Base-by-base conservation (phyloP, 2,888 invertebrate species). In the Ormyrus labotus region DNA sequence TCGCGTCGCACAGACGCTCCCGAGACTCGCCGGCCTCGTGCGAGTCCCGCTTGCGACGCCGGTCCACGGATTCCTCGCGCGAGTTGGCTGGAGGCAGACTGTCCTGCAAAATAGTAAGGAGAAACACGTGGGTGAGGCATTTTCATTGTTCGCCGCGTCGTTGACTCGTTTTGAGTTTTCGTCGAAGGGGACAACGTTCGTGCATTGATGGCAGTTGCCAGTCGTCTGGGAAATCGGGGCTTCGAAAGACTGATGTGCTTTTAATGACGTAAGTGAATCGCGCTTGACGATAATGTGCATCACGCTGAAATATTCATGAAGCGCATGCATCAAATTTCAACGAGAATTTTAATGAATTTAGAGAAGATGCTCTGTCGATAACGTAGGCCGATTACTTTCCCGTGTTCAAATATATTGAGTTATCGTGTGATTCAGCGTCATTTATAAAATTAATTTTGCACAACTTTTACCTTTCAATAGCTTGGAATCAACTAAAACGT, bases 11-110 rank as follows among this genome's bases (percentile, higher is more conserved):
- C 79, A 88, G 76, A 13, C 87, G 85, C 70, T 89, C 89, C 19
- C 87, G 84, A 10, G 88, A 88, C 58, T 88, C 87, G 84, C 84
- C 34, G 34, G 34, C 85, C 73, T 87, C 87, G 61, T 85, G 85
- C 13, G 85, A 86, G 76, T 83, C 86, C 74, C 85, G 85, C 81
- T 84, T 87, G 76, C 85, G 85, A 71, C 86, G 84, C 34, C 82
- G 81, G 64, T 85, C 85, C 81, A 84, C 83, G 57, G 85, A 82
- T 71, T 86, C 85, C 65, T 77, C 81, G 5, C 86, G 84, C 11
- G 86, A 84, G 71, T 81, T 86, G 68, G 85, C 82, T 13, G 88
- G 86, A 47, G 86, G 86, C 61, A 88, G 82, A 57, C 85, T 89
- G 82, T 89, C 89, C 89, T 89, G 84, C 13, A 84, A 34, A 83